These are phyloP conservation scores for Neotoma lepida DNA, from an alignment of 2,113 vertebrate species.

Conservation along the genomic window DNA sequence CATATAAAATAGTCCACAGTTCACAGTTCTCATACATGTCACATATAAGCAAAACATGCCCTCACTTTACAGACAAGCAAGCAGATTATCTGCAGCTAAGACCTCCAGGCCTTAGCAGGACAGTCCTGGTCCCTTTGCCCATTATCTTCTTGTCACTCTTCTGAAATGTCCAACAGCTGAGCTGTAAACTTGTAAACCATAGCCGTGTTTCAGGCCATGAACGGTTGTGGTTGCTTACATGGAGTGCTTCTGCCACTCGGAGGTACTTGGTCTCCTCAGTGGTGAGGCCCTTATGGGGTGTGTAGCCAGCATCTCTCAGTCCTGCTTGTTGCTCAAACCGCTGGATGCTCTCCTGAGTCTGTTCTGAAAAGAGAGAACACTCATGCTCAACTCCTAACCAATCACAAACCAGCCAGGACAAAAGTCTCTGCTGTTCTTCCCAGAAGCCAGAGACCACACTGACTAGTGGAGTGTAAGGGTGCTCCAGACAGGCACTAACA, in stretches of 20 bases:
- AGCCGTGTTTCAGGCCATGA: neutral
- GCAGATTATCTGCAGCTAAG: neutral
- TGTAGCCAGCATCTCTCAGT: slow-evolving; percentile 93
- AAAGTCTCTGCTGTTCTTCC: neutral
- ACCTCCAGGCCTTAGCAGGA: neutral
- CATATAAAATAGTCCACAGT: neutral
- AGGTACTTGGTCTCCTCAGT: slow-evolving; percentile 94
- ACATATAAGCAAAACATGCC: neutral
- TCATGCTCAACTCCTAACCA: neutral
- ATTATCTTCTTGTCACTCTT: neutral
- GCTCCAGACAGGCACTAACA: no score
- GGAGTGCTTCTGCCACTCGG: slow-evolving; percentile 90
- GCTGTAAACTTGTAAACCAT: neutral
- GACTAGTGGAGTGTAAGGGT: neutral
- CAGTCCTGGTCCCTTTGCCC: neutral
- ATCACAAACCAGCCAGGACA: neutral
- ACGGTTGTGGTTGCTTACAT: slow-evolving; percentile 86
- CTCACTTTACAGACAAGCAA: neutral
- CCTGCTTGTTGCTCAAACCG: slow-evolving; percentile 96
- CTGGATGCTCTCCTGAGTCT: slow-evolving; percentile 95
- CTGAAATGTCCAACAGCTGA: neutral
- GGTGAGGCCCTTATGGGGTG: slow-evolving; percentile 94
- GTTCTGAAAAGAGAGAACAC: slow-evolving; percentile 85
- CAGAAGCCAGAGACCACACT: neutral
- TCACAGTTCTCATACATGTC: neutral